Evolutionary conservation across 2,888 invertebrate species (phyloP).

Genomic region (Eledona agricola): DNA sequence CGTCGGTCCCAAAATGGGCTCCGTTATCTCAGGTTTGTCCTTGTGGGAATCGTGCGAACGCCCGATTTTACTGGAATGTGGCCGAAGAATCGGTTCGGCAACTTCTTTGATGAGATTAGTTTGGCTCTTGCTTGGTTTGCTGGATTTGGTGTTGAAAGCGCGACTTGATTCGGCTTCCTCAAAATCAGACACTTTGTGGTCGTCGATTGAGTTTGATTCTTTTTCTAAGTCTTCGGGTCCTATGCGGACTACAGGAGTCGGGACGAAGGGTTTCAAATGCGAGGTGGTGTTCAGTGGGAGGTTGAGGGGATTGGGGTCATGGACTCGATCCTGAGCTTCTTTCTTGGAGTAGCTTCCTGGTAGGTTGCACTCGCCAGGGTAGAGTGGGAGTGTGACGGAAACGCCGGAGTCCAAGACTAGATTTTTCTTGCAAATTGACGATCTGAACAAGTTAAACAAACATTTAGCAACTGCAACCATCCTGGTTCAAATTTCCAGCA

Average conservation of each 20-base stretch:
- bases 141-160: slow-evolving; percentile 65
- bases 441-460: slow-evolving; percentile 65
- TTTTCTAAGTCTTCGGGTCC: slow-evolving; percentile 56
- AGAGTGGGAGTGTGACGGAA: slow-evolving; percentile 76
- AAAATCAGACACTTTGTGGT: slow-evolving; percentile 60
- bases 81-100: slow-evolving; percentile 77
- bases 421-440: slow-evolving; percentile 82
- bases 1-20: slow-evolving; percentile 68
- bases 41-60: slow-evolving; percentile 62
- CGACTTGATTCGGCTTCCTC: slow-evolving; percentile 66
- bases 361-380: slow-evolving; percentile 80
- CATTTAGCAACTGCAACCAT: too few relatives aligned
- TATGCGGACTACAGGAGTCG: slow-evolving; percentile 60
- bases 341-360: slow-evolving; percentile 60
- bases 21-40: slow-evolving; percentile 69
- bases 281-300: slow-evolving; percentile 12
- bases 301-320: slow-evolving; percentile 25
- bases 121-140: slow-evolving; percentile 42
- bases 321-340: slow-evolving; percentile 39
- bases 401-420: slow-evolving; percentile 78
- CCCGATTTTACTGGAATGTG: slow-evolving; percentile 67
- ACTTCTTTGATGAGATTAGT: slow-evolving; percentile 67
- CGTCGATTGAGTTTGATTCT: slow-evolving; percentile 63
- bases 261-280: slow-evolving; percentile 48
- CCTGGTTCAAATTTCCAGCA: too few relatives aligned